Evolutionary conservation across 2,888 invertebrate genomes (phyloP).

Genomic region (Cantharis rustica): DNA sequence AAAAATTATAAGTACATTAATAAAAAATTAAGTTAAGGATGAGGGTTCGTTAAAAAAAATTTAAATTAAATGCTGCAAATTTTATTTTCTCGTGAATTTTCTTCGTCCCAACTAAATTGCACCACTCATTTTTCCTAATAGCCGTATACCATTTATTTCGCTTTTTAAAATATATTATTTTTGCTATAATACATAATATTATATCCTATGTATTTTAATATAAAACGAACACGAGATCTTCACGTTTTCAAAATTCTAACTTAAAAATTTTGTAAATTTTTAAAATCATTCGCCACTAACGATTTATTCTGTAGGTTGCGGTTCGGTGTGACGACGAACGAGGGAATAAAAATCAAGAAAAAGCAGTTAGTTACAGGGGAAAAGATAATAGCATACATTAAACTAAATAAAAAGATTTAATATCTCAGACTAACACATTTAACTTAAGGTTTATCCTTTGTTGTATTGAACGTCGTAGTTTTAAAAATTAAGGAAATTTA

Average conservation of each 20-base stretch:
- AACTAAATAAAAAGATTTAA: not conserved
- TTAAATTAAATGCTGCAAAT: not conserved
- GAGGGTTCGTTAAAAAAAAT: not conserved
- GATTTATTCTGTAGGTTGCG: not conserved
- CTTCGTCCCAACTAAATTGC: not conserved
- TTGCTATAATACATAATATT: no score
- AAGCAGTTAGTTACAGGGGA: not conserved
- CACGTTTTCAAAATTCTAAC: no score
- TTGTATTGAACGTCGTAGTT: not conserved
- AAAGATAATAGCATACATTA: not conserved
- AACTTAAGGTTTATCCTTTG: not conserved
- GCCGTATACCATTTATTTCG: not conserved
- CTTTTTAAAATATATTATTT: no score
- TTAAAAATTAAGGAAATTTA: not conserved
- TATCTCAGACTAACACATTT: not conserved
- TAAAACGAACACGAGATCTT: no score
- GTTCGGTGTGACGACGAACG: not conserved
- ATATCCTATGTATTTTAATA: no score
- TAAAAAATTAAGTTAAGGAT: not conserved
- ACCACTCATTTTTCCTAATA: not conserved
- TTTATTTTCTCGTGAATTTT: not conserved
- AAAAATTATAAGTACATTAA: constrained; percentile 1
- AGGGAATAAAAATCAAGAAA: not conserved
- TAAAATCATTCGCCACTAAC: not conserved
- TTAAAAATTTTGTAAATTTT: not conserved